Conservation (phyloP, 2,888 invertebrate species). For the Ophion slaviceki region DNA sequence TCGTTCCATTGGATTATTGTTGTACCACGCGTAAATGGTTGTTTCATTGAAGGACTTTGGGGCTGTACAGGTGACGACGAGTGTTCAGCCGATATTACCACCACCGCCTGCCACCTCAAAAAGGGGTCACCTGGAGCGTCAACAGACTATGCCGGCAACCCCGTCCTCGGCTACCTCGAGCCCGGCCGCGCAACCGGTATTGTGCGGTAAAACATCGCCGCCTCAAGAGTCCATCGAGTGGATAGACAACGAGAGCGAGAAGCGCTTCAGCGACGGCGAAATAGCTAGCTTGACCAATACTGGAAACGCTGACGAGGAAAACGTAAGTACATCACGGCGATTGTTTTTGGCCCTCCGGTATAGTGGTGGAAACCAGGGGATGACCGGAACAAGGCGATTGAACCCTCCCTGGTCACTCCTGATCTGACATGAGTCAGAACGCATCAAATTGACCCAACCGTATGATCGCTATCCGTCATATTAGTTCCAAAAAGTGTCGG, state of each 20-base stretch:
- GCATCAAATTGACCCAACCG: too few relatives aligned
- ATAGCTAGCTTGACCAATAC: slow-evolving; percentile 74
- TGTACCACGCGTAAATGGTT: not conserved
- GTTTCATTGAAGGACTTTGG: slow-evolving; percentile 19
- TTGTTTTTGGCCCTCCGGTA: too few relatives aligned
- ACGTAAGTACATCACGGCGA: slow-evolving; percentile 67
- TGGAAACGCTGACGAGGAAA: slow-evolving; percentile 76
- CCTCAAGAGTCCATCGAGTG: slow-evolving; percentile 81
- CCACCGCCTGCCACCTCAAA: slow-evolving; percentile 80
- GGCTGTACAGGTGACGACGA: slow-evolving; percentile 76
- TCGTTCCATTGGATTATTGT: too few relatives aligned
- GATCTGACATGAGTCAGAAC: too few relatives aligned
- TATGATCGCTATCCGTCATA: too few relatives aligned
- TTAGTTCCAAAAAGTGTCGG: too few relatives aligned
- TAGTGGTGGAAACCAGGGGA: too few relatives aligned
- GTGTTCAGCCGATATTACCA: slow-evolving; percentile 80
- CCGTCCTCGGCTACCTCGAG: slow-evolving; percentile 78
- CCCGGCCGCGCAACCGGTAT: slow-evolving; percentile 74
- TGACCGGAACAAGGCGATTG: not conserved
- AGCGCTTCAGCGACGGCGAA: slow-evolving; percentile 83
- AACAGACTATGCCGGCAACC: slow-evolving; percentile 76
- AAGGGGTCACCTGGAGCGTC: slow-evolving; percentile 79
- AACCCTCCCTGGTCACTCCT: not conserved
- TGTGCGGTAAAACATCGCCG: slow-evolving; percentile 77
- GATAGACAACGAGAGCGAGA: slow-evolving; percentile 84